These are phyloP conservation scores for Pachyuromys duprasi DNA, from an alignment of 2,797 vertebrate genomes.

Conservation along the genomic window DNA sequence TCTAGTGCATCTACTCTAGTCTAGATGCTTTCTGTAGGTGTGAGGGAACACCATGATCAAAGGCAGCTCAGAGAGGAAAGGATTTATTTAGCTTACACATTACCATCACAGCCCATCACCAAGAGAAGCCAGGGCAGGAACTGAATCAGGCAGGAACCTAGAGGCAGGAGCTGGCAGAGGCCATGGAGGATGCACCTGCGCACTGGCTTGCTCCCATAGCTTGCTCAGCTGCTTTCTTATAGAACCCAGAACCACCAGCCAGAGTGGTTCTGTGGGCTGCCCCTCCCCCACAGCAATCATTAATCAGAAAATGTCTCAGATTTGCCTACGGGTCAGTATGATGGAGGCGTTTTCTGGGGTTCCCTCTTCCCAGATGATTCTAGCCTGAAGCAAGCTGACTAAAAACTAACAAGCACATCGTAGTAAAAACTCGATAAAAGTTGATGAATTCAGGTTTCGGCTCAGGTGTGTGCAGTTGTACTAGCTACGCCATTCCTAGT, in stretches of 20 bases:
- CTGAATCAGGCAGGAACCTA: neutral
- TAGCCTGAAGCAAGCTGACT: neutral
- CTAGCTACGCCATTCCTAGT: too few species aligned
- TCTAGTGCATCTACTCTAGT: neutral
- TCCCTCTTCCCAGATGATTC: neutral
- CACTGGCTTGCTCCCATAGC: neutral
- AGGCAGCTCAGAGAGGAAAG: neutral
- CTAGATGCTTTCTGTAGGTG: neutral
- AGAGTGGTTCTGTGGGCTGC: too few species aligned
- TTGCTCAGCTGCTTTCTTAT: neutral
- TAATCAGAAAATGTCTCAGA: neutral
- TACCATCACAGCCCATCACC: neutral
- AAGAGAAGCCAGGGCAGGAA: neutral
- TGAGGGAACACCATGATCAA: neutral
- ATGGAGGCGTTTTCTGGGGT: neutral
- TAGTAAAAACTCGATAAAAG: neutral
- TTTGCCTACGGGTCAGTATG: too few species aligned
- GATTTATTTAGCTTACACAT: neutral
- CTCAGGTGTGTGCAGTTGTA: fast-evolving
- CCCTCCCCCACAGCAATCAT: neutral
- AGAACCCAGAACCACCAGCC: neutral
- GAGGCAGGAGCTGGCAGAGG: neutral
- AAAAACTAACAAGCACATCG: neutral
- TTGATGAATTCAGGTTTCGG: neutral
- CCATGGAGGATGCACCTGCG: neutral